Evolutionary conservation across 2,797 vertebrate genomes (phyloP), one percentile per base, ranked within the genome.

Genomic region (Merluccius polli): DNA sequence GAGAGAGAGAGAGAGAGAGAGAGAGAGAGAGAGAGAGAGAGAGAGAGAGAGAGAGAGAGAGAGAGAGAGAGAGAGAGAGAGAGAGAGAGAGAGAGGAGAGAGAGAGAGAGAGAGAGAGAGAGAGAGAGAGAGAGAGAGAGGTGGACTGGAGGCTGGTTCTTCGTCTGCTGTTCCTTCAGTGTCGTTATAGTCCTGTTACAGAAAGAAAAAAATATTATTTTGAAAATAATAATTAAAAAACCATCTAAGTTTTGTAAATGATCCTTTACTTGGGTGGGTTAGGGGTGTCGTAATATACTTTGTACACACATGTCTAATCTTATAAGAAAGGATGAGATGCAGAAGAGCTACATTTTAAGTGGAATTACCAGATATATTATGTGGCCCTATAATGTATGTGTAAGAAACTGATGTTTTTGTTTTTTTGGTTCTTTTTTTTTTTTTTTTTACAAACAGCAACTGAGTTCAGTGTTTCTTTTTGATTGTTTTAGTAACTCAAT

Each of bases 131-230:
- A 84, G 83, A 86, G 81, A 88, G 89, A 84, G 89, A 90, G 89
- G 89, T 90, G 92, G 90, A 93, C 91, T 90, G 93, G 93, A 94
- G 94, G 93, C 94, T 94, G 93, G 94, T 94, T 93, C 93, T 93
- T 93, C 90, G 91, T 94, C 92, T 92, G 91, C 92, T 93, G 91
- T 93, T 93, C 91, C 89, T 92, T 93, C 91, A 85, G 88, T 91
- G 91, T 93, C 86, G 85, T 89, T 90, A 87, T 91, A 76, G 92
- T 94, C 93, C 92, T 93, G 93, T 94, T 92, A 92, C 91, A 91
- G 90, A 89, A 81, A 85, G 79, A 85, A 87, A 86, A 85, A 86
- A 90, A 86, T 73, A 90, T 92, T 93, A 92, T 94, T 95, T 95
- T 94, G 88, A 90, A 92, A 92, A 91, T 93, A 77, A 87, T 63